Percentiles rank a stretch among this genome's conserved stretches.
phyloP scores from a whole-genome alignment of 2,888 invertebrate species.

The Pachliopta kotzebuea region DNA sequence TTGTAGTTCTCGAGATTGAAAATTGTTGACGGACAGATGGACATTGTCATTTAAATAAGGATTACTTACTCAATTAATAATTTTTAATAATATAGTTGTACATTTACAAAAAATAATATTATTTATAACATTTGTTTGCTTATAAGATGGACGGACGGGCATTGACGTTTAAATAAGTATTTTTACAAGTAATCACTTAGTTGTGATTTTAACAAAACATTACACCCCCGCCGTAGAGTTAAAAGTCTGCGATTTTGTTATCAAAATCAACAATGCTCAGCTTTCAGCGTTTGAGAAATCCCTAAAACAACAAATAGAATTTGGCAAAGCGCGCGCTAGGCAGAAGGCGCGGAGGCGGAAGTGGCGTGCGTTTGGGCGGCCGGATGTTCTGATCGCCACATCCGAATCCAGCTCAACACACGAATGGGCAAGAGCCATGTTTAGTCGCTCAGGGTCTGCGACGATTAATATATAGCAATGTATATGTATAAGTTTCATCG shows the following conservation, averaged over 20 bases:
- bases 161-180: too few species aligned
- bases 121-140: too few species aligned
- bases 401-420: conserved; percentile 46
- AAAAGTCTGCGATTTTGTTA: conserved; percentile 55
- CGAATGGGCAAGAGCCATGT: conserved; percentile 20
- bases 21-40: too few species aligned
- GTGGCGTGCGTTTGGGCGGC: conserved; percentile 58
- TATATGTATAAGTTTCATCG: not conserved
- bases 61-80: too few species aligned
- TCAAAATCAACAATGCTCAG: conserved; percentile 57
- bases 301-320: conserved; percentile 56
- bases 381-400: conserved; percentile 64
- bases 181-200: conserved; percentile 3
- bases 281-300: conserved; percentile 48
- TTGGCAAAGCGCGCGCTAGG: conserved; percentile 37
- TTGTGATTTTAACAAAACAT: conserved; percentile 38
- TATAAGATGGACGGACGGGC: too few species aligned
- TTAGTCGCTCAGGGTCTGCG: not conserved
- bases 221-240: conserved; percentile 50
- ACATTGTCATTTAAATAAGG: too few species aligned
- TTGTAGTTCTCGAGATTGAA: too few species aligned
- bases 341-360: conserved; percentile 45
- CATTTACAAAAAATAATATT: too few species aligned
- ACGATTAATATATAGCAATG: not conserved
- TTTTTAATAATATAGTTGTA: too few species aligned